Evolutionary conservation across 1,140 invertebrate genomes (phyloP).

Genomic region (Pseudomyrmex concolor): DNA sequence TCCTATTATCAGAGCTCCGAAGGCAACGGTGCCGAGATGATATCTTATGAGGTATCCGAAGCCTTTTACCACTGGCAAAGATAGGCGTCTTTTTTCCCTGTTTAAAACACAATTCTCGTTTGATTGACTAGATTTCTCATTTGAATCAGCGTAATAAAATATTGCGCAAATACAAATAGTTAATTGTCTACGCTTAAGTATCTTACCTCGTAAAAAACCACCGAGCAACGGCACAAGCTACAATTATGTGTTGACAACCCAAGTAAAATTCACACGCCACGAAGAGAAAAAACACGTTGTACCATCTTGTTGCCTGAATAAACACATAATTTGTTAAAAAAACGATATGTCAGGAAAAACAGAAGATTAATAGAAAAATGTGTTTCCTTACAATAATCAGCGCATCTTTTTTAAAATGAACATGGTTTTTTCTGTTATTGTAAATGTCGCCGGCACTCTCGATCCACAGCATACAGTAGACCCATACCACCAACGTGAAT

Average conservation of each 20-base stretch:
- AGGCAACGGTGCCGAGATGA: conserved; percentile 91
- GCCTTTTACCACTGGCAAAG: conserved; percentile 86
- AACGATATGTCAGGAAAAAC: neutral
- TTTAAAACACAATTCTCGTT: conserved; percentile 61
- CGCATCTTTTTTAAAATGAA: conserved; percentile 85
- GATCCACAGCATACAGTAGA: conserved; percentile 87
- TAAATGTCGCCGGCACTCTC: conserved; percentile 87
- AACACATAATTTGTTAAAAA: conserved; percentile 43
- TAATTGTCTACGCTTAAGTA: neutral
- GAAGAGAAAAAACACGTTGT: conserved; percentile 89
- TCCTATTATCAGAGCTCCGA: conserved; percentile 91
- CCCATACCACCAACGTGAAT: conserved; percentile 86
- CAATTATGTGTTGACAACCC: conserved; percentile 91
- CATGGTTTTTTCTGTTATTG: conserved; percentile 80
- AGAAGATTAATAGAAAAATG: neutral
- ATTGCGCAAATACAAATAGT: no score
- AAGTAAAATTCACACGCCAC: conserved; percentile 91
- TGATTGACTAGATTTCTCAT: no score
- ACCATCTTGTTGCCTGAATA: conserved; percentile 87
- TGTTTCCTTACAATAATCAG: conserved; percentile 85
- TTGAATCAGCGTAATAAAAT: no score
- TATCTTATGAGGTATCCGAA: conserved; percentile 87
- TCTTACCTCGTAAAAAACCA: conserved; percentile 92
- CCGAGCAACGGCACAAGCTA: conserved; percentile 90
- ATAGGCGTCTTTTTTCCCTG: conserved; percentile 88